phyloP scores from a whole-genome alignment of 2,888 invertebrate genomes.

The Plebejus melissa region DNA sequence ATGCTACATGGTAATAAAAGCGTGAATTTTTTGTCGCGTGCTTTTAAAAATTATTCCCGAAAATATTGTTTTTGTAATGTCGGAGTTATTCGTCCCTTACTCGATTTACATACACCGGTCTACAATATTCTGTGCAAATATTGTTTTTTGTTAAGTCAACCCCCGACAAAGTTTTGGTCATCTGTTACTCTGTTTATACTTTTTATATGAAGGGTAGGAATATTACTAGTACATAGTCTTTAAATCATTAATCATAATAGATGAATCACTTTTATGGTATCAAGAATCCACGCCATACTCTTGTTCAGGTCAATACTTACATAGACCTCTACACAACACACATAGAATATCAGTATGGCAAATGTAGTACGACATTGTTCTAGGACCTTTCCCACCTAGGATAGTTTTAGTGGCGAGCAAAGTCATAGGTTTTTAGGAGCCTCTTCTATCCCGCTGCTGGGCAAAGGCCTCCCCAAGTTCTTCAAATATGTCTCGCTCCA shows the following conservation, averaged over 20 bases:
- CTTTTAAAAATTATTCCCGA: constrained; percentile 22
- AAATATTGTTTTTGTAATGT: constrained; percentile 14
- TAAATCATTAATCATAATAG: background rate
- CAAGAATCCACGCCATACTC: no score
- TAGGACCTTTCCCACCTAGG: no score
- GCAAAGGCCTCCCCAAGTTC: no score
- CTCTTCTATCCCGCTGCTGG: no score
- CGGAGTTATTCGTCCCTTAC: constrained; percentile 1
- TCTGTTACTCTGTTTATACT: constrained; percentile 7
- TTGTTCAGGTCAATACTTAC: no score
- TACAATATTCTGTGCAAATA: constrained; percentile 3
- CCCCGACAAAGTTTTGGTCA: background rate
- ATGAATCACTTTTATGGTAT: no score
- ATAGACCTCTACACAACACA: no score
- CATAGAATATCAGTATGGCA: no score
- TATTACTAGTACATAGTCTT: background rate
- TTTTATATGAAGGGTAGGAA: background rate
- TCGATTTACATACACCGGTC: constrained; percentile 1
- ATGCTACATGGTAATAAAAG: constrained; percentile 14
- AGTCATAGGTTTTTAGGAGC: no score
- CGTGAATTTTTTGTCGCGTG: constrained; percentile 20
- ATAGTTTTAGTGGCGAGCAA: no score
- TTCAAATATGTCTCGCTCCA: no score
- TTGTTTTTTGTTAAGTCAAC: constrained; percentile 9
- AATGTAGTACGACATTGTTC: no score